A percentile compares a stretch with the other conserved stretches of the same genome.
Evolutionary conservation across 2,113 vertebrate genomes (phyloP).

Genomic region (Chrysochloris asiatica): DNA sequence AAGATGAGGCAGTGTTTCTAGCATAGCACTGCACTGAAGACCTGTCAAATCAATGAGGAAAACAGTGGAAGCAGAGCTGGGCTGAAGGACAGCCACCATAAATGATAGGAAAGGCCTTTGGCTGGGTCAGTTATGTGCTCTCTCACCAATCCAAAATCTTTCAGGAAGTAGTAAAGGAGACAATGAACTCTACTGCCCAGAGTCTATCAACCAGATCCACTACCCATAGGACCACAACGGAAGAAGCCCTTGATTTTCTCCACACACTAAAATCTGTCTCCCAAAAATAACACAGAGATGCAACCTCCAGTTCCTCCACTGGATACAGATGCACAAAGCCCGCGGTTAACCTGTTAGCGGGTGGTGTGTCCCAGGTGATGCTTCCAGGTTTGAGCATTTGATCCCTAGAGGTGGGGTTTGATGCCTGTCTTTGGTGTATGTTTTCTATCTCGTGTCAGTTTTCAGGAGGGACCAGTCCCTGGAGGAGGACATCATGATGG

Average conservation of each 20-base stretch:
- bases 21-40: accelerated
- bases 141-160: not conserved
- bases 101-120: not conserved
- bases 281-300: not conserved
- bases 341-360: not conserved
- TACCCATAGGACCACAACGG: not conserved
- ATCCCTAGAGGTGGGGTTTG: not conserved
- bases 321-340: not conserved
- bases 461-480: no score
- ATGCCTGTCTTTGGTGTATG: no score
- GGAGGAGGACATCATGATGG: no score
- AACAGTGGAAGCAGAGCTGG: not conserved
- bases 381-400: not conserved
- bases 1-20: accelerated
- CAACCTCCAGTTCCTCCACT: not conserved
- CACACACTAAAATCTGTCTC: not conserved
- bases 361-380: not conserved
- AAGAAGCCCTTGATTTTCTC: not conserved
- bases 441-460: not conserved
- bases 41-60: not conserved
- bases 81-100: not conserved
- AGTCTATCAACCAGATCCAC: not conserved
- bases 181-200: not conserved
- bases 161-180: not conserved
- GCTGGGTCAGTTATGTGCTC: no score